Evolutionary conservation across 2,888 invertebrate species (phyloP), one percentile per base, ranked within the genome.

Genomic region (Lysandra coridon): DNA sequence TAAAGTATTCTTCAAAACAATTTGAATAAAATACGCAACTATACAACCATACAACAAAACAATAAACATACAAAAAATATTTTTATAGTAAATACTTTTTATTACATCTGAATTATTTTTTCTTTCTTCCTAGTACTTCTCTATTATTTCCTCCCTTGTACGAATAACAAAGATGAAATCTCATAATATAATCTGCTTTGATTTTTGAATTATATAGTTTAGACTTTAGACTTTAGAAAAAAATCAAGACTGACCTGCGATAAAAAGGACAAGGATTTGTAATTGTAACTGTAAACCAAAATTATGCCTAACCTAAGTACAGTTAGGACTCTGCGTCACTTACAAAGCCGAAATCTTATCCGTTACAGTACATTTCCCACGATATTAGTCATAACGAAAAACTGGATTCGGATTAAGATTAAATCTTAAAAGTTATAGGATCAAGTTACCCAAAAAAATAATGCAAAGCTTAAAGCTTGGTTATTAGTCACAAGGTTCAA

Each of bases 321-420:
- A 76, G 76, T 76, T 76, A 53, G 17, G 53, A 30, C 10, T 44
- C 53, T 57, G 76, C 30, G 57, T 76, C 57, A 57, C 30, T 57
- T 7, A 76, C 76, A 33, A 76, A 76, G 53, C 75, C 23, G 53
- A 75, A 75, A 49, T 49, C 33, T 57, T n/a, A 33, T 44, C 76
- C 53, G 76, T 76, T 53, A 76, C 17, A 53, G 17, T 23, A 17
- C 17, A 33, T 76, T 76, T 76, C 76, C 30, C 76, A 76, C 76
- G 57, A 49, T 53, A 57, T 64, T 64, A 69, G 12, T 69, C 69
- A 69, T 69, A 33, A 69, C 1, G 7, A 69, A 69, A 33, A 17
- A 69, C 30, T 69, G 7, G 4, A 30, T 23, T 30, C 30, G 33
- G 69, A 37, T 69, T 1, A 37, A 69, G 33, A 69, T 69, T 14